Evolutionary conservation across 2,797 vertebrate genomes (phyloP), one percentile per base, ranked within the genome.

Genomic region (Leucoraja ocellata): DNA sequence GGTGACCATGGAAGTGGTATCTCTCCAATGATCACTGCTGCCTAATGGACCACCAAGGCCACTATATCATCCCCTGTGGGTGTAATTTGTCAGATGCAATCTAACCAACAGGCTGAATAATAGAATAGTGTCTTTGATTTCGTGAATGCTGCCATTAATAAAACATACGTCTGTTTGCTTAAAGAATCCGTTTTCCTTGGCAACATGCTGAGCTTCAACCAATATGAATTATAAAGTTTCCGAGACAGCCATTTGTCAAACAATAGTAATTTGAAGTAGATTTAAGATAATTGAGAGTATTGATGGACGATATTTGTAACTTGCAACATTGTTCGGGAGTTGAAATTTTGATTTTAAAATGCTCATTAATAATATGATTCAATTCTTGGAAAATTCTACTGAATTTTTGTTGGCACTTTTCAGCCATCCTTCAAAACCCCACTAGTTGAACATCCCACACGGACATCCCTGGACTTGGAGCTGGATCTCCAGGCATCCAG

Each of bases 401-500:
- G 63, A n/a, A 71, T 76, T 91, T 28, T 92, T 88, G 32, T n/a
- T 81, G 79, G 65, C 10, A 25, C 16, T 39, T 23, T 78, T 63
- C 83, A 96, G 97, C 97, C 98, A 97, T 96, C 98, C 93, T 99
- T 98, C 95, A 97, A 97, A 95, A 97, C 98, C 54, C 98, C 99
- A 94, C 95, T 99, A 95, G 98, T 97, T 0, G 98, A 98, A 95
- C 97, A 98, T 95, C 98, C 98, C 93, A 98, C 98, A 14, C 98
- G 98, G 94, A 99, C 99, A 39, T 99, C 99, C 90, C 96, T 99
- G 95, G 99, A 99, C 97, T 97, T 99, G 98, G 99, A 99, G 99
- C 98, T 99, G 98, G 99, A 99, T 96, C 98, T 99, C 96, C 99
- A 99, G 98, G 99, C 99, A 58, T 99, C 98, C 94, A 97, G 98